Evolutionary conservation across 2,113 vertebrate species (phyloP).

Genomic region (Saguinus midas): DNA sequence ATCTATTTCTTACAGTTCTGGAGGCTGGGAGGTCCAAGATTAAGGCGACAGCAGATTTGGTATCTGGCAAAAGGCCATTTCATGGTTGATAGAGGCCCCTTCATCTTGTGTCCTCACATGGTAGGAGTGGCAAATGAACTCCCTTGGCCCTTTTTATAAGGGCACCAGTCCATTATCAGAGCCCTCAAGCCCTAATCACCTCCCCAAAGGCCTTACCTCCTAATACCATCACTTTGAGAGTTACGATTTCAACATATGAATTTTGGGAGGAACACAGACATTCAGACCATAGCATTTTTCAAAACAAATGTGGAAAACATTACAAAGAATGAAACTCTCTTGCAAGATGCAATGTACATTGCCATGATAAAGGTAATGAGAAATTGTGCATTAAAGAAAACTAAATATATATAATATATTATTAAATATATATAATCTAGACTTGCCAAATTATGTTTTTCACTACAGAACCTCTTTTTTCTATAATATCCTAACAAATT

Average conservation of each 20-base stretch:
- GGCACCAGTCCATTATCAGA: neutral
- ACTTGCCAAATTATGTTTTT: neutral
- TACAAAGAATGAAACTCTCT: neutral
- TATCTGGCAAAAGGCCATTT: neutral
- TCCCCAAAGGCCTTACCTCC: neutral
- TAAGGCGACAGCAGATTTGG: neutral
- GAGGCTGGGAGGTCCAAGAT: neutral
- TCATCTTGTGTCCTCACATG: neutral
- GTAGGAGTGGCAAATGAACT: neutral
- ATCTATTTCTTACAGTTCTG: neutral
- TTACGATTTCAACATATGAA: neutral
- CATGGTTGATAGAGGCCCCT: neutral
- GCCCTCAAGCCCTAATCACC: neutral
- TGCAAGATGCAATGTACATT: neutral
- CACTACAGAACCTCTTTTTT: neutral
- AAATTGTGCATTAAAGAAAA: neutral
- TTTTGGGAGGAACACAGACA: neutral
- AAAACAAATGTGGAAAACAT: conserved; percentile 8
- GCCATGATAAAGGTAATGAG: neutral
- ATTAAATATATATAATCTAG: neutral
- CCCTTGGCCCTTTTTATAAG: neutral
- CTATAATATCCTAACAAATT: neutral
- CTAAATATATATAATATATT: neutral
- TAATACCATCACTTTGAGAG: neutral
- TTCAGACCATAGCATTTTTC: neutral